phyloP scores from a whole-genome alignment of 2,797 vertebrate genomes.

The Amazona finschi region DNA sequence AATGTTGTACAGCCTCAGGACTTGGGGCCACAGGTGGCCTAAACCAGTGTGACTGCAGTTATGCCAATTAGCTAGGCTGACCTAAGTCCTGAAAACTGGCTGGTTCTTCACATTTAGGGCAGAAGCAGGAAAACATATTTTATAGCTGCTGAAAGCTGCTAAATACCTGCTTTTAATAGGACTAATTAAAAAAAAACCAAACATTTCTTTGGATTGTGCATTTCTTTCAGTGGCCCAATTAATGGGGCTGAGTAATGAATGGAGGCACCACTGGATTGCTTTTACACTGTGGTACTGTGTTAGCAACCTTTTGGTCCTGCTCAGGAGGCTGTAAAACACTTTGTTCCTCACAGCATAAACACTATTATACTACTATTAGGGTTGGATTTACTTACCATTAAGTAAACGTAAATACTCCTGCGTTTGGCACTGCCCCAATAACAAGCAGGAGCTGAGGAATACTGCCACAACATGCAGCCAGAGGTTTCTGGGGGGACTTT shows the following conservation, averaged over 20 bases:
- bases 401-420: not conserved
- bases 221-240: slow-evolving; percentile 34
- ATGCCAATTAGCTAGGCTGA: not conserved
- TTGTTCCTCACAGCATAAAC: slow-evolving; percentile 30
- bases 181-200: slow-evolving; percentile 33
- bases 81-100: not conserved
- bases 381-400: slow-evolving; percentile 21
- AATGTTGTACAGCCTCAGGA: not conserved
- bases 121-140: slow-evolving; percentile 21
- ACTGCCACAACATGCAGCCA: not conserved
- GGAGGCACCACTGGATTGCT: not conserved
- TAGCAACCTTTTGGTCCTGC: slow-evolving; percentile 37
- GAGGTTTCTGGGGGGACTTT: not conserved
- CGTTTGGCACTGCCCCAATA: not conserved
- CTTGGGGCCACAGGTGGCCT: not conserved
- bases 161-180: slow-evolving; percentile 51
- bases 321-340: slow-evolving; percentile 10
- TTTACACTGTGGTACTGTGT: not conserved
- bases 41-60: not conserved
- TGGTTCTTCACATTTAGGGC: not conserved
- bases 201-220: not conserved
- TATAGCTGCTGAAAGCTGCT: not conserved
- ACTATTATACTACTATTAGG: not conserved
- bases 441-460: not conserved
- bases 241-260: slow-evolving; percentile 19